Conservation (phyloP, 2,113 vertebrate species). For the Prionailurus bengalensis region DNA sequence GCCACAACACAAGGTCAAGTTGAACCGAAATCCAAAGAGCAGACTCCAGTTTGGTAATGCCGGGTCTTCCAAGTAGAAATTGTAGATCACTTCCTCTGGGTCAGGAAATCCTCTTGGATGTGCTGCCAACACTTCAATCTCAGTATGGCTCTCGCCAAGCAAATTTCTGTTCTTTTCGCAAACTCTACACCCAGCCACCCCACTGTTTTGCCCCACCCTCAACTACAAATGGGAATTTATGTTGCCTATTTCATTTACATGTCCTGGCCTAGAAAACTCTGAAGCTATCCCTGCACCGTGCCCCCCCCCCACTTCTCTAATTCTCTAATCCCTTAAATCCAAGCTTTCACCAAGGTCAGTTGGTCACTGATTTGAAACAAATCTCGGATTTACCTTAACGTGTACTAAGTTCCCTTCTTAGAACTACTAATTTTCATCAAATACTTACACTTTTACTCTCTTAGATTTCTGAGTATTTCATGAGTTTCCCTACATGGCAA, state of each 20-base stretch:
- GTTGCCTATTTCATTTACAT: not conserved
- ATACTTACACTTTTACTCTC: not conserved
- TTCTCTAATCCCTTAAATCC: not conserved
- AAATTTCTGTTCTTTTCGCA: not conserved
- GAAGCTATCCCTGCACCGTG: not conserved
- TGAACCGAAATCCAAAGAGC: not conserved
- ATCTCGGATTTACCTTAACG: not conserved
- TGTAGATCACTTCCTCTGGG: not conserved
- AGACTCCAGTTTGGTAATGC: not conserved
- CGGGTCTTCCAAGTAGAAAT: not conserved
- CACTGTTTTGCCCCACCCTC: not conserved
- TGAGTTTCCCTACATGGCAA: not conserved
- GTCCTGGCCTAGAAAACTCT: not conserved
- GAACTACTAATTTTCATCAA: not conserved
- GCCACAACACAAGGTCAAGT: not conserved
- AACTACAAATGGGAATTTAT: not conserved
- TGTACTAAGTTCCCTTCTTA: not conserved
- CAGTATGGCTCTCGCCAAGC: not conserved
- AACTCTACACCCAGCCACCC: not conserved
- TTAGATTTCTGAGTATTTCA: conserved; percentile 24
- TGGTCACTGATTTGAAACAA: not conserved
- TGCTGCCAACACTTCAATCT: not conserved
- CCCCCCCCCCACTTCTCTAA: not conserved
- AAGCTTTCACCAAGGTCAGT: not conserved
- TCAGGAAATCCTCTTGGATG: not conserved